phyloP scores from a whole-genome alignment of 2,888 invertebrate genomes.

The Pristionchus japonicus region DNA sequence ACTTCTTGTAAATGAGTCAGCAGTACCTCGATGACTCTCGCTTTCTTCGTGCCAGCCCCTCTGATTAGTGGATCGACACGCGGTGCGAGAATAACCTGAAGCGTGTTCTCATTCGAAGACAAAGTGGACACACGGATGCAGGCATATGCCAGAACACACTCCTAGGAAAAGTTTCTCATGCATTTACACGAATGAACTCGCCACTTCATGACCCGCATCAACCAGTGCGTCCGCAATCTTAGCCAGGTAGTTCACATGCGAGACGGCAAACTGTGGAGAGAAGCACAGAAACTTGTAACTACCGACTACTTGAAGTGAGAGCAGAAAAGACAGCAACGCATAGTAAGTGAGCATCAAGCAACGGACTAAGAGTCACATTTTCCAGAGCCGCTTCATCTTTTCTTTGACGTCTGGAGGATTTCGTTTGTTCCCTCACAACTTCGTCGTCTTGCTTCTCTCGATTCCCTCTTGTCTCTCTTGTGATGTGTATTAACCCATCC shows the following conservation, averaged over 20 bases:
- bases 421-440: neutral
- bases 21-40: neutral
- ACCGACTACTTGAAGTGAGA: neutral
- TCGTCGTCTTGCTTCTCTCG: neutral
- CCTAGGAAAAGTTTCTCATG: too few relatives aligned
- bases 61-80: neutral
- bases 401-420: neutral
- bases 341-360: too few relatives aligned
- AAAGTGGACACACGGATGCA: too few relatives aligned
- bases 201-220: slow-evolving; percentile 56
- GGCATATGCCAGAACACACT: too few relatives aligned
- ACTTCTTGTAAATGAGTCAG: neutral
- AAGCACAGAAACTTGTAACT: slow-evolving; percentile 50
- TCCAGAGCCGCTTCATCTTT: neutral
- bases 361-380: too few relatives aligned
- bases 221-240: slow-evolving; percentile 56
- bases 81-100: neutral
- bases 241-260: slow-evolving; percentile 59
- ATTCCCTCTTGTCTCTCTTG: neutral
- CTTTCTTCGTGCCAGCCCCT: neutral
- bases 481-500: neutral
- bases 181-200: slow-evolving; percentile 1
- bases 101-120: too few relatives aligned
- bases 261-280: slow-evolving; percentile 57
- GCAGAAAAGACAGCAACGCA: too few relatives aligned